Base-by-base conservation (phyloP, 2,888 invertebrate genomes). In the Eupithecia centaureata region DNA sequence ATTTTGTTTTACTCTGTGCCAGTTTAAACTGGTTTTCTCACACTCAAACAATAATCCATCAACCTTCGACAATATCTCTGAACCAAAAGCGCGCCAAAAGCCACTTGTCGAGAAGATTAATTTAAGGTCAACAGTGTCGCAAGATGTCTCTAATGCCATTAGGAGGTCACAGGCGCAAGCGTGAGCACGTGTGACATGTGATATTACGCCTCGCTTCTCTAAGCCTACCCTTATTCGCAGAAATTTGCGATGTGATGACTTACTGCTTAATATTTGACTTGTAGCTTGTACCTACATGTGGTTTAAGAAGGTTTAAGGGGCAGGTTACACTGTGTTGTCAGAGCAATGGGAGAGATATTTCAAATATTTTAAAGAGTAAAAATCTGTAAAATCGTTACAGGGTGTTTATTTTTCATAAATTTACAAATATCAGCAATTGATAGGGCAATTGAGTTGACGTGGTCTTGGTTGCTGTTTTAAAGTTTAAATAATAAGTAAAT, bases 101-200 rank as follows among this genome's bases (percentile, higher is more conserved):
- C 30, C 54, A 54, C 28, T 52, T 52, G 25, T 30, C 54, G 52
- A 56, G 28, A 28, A 56, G 56, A 56, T 56, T 59, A 30, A 61
- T 33, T 64, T 32, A 60, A 22, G 92, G 67, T 73, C 78, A 77
- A 70, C 72, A 69, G 65, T 71, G 30, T 68, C 51, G 10, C 47
- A 47, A 61, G 42, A 27, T 13, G 18, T 38, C 27, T 63, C 38
- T 63, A 33, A 35, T 28, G 56, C 38, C 27, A 60, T 38, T 38
- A 32, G 32, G 13, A 52, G 52, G 15, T 47, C 47, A 3, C 22
- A 47, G 51, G 52, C 52, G 52, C 5, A 7, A 15, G 52, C 25
- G 25, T 25, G 59, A 25, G 59, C 33, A 38, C 35, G 33, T 59
- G 38, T 38, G 59, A 35, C 35, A 56, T 28, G 56, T n/a, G 56